A percentile compares a stretch with the other conserved stretches of the same genome.
Conservation (phyloP, 1,140 invertebrate genomes). For the Drosophila eugracilis region DNA sequence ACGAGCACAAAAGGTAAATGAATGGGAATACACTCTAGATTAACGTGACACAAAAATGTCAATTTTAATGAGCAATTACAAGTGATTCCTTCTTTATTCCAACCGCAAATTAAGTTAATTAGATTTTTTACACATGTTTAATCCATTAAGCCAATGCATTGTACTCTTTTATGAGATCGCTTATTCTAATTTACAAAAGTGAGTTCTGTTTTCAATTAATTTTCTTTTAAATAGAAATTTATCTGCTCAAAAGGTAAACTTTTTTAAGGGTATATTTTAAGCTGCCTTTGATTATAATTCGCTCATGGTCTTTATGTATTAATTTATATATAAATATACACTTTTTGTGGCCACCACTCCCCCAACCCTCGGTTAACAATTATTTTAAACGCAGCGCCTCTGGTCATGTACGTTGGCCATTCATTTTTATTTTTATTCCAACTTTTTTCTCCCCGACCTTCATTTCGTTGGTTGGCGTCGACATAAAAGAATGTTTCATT, state of each 20-base stretch:
- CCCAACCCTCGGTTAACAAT: constrained; percentile 26
- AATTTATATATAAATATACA: constrained; percentile 8
- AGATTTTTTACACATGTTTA: background rate
- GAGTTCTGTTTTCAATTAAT: too few species aligned
- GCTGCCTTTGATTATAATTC: background rate
- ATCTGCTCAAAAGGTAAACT: background rate
- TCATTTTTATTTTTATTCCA: constrained; percentile 65
- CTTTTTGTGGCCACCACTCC: constrained; percentile 15
- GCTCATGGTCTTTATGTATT: constrained; percentile 9
- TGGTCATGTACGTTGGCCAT: constrained; percentile 48
- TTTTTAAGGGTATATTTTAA: background rate
- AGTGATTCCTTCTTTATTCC: too few species aligned
- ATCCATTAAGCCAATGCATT: background rate
- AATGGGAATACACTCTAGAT: background rate
- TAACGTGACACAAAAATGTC: background rate
- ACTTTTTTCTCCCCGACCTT: constrained; percentile 20
- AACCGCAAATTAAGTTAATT: background rate
- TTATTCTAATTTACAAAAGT: too few species aligned
- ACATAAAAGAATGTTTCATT: constrained; percentile 58
- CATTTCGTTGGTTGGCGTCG: constrained; percentile 29
- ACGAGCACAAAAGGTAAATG: background rate
- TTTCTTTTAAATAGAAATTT: too few species aligned
- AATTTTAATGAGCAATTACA: background rate
- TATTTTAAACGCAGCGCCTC: constrained; percentile 51
- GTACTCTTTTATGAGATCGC: background rate